Evolutionary conservation across 2,113 vertebrate genomes (phyloP).

Genomic region (Varanus komodoensis): DNA sequence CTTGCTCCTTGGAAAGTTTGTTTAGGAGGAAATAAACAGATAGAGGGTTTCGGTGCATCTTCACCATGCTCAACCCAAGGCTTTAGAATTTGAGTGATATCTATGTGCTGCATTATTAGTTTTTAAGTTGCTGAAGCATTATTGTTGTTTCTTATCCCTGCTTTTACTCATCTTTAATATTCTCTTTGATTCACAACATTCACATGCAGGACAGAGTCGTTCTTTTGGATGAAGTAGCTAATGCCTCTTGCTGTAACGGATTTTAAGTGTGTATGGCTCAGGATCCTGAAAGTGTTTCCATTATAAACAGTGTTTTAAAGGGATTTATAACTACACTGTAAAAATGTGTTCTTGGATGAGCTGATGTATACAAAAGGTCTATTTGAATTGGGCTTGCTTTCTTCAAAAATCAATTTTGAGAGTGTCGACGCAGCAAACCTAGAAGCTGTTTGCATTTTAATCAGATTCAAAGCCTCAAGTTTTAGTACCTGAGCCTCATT

Average conservation of each 20-base stretch:
- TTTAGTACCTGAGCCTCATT: slow-evolving; percentile 7
- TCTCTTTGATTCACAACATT: slow-evolving; percentile 41
- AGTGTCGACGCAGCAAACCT: slow-evolving; percentile 24
- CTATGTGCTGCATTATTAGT: slow-evolving; percentile 17
- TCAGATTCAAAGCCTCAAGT: not conserved
- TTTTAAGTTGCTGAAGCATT: not conserved
- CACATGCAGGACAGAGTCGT: slow-evolving; percentile 39
- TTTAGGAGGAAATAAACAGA: slow-evolving; percentile 26
- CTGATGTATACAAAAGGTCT: slow-evolving; percentile 72
- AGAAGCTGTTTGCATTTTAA: slow-evolving; percentile 21
- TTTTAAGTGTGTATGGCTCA: slow-evolving; percentile 62
- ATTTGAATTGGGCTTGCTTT: slow-evolving; percentile 49
- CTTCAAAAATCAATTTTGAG: slow-evolving; percentile 46
- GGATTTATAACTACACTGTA: slow-evolving; percentile 73
- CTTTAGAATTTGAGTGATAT: not conserved
- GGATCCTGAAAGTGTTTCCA: slow-evolving; percentile 75
- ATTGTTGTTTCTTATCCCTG: slow-evolving; percentile 55
- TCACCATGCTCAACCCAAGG: no score
- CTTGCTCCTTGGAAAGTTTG: not conserved
- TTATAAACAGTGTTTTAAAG: slow-evolving; percentile 68
- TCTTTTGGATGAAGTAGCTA: slow-evolving; percentile 63
- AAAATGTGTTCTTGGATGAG: slow-evolving; percentile 76
- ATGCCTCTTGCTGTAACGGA: slow-evolving; percentile 62
- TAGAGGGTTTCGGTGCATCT: slow-evolving; percentile 23
- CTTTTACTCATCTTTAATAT: slow-evolving; percentile 60